Evolutionary conservation across 2,888 invertebrate species (phyloP), one percentile per base, ranked within the genome.

Genomic region (Lasioglossum villosulum): DNA sequence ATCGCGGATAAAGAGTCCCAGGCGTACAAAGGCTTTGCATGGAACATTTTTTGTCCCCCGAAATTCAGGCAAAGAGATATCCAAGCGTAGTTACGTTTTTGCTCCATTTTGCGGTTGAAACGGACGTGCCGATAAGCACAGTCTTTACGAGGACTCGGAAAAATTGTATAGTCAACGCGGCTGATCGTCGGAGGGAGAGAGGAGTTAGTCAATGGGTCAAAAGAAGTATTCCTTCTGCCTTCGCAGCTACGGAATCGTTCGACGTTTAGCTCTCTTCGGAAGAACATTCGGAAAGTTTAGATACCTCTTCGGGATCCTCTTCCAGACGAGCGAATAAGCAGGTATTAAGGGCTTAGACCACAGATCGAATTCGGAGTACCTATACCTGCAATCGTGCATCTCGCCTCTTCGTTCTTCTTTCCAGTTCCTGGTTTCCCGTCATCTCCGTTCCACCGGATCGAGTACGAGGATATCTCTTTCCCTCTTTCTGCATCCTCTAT

Each of bases 331-430:
- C 90, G 92, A 93, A 92, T 93, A 93, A 93, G 93, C 92, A 91
- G 92, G 93, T 91, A 92, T 93, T 93, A 93, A 92, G 89, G 92
- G 92, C 92, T 92, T 91, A 92, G 90, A 90, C 90, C 87, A 85
- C 90, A 91, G 91, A 91, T 91, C 91, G 91, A 91, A 91, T 91
- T 90, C 89, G 90, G 86, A 87, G 83, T 81, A 86, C 78, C 87
- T 86, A 89, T 86, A 85, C 80, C 86, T 82, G 84, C 88, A 84
- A 90, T 83, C 86, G 83, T 86, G 83, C 80, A 82, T 86, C 83
- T 80, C 75, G 42, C 68, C 42, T 71, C 80, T 82, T 75, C 80
- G 59, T 48, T 68, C 80, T 83, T 77, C 80, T 52, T 56, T 72
- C 82, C 23, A 70, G 77, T 75, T 78, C 63, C n/a, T 45, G n/a